These are phyloP conservation scores for Dryoscopus gambensis DNA, from an alignment of 2,113 vertebrate species.

Conservation along the genomic window DNA sequence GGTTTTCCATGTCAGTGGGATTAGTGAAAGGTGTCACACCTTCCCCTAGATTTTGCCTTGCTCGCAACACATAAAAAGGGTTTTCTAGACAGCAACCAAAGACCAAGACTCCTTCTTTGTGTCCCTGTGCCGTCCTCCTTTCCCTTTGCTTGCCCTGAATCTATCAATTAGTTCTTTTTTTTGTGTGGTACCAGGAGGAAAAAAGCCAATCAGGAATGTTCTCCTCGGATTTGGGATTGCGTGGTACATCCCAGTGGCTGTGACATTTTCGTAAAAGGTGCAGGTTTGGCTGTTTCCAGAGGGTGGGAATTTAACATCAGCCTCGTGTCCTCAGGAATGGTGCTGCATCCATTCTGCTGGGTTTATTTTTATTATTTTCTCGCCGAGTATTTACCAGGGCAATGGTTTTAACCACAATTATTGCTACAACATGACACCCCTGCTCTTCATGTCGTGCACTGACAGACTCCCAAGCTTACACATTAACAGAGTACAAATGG, in stretches of 20 bases:
- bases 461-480: not conserved
- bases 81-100: not conserved
- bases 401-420: not conserved
- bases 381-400: fast-evolving
- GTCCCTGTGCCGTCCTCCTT: fast-evolving
- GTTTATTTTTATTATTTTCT: not conserved
- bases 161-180: not conserved
- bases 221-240: not conserved
- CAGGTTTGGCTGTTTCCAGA: not conserved
- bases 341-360: not conserved
- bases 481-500: not conserved
- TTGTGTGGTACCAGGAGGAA: no score
- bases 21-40: not conserved
- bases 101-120: not conserved
- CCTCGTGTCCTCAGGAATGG: not conserved
- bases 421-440: not conserved
- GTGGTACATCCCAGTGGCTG: not conserved
- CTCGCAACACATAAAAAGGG: not conserved
- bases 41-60: not conserved
- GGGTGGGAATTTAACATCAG: not conserved
- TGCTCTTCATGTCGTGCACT: not conserved
- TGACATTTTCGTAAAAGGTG: not conserved
- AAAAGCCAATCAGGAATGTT: not conserved
- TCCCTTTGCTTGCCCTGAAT: not conserved
- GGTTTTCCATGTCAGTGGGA: fast-evolving